phyloP scores from a whole-genome alignment of 1,140 invertebrate species.

The Cyphomyrmex costatus region DNA sequence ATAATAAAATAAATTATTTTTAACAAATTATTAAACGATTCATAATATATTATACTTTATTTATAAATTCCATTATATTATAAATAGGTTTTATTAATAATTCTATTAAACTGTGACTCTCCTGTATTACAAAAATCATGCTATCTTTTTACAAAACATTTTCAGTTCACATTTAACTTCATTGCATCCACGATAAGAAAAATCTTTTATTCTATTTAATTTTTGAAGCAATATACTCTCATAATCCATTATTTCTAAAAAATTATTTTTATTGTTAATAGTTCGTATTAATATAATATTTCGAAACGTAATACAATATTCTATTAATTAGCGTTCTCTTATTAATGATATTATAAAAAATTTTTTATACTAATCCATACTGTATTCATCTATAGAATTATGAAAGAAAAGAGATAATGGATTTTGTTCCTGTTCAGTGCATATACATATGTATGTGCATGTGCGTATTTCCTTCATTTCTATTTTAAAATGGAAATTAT shows the following conservation, averaged over 20 bases:
- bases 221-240: background rate
- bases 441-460: background rate
- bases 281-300: slow-evolving; percentile 45
- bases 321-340: slow-evolving; percentile 54
- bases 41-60: background rate
- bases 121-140: background rate
- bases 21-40: background rate
- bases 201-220: background rate
- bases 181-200: background rate
- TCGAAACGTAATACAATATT: slow-evolving; percentile 7
- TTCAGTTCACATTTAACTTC: background rate
- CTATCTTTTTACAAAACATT: background rate
- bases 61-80: background rate
- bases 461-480: slow-evolving; percentile 21
- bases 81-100: background rate
- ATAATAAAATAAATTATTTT: background rate
- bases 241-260: background rate
- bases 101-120: background rate
- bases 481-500: slow-evolving; percentile 42
- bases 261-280: background rate
- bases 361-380: slow-evolving; percentile 19
- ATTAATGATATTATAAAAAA: slow-evolving; percentile 15
- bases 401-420: slow-evolving; percentile 46
- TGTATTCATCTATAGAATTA: background rate
- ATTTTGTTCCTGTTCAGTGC: background rate